A percentile compares a stretch with the other conserved stretches of the same genome.
Evolutionary conservation across 2,888 invertebrate species (phyloP).

Genomic region (Branchellion lobata): DNA sequence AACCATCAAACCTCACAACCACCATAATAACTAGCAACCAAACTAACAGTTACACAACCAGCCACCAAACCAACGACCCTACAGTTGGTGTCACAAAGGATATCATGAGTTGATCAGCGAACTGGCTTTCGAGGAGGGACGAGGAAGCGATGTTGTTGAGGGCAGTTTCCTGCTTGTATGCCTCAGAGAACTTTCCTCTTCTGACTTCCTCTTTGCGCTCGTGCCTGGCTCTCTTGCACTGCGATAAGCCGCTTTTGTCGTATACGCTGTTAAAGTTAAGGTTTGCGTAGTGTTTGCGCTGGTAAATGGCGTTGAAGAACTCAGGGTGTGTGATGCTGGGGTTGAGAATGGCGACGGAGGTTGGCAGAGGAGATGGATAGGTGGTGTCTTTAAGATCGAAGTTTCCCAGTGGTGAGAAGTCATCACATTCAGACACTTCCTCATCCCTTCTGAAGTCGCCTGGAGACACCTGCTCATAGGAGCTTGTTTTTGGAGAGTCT

Average conservation of each 20-base stretch:
- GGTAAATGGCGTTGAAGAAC: conserved; percentile 56
- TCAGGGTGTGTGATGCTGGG: conserved; percentile 76
- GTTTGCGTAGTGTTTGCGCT: conserved; percentile 60
- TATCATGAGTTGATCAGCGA: not conserved
- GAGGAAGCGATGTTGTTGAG: not conserved
- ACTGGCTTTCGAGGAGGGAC: not conserved
- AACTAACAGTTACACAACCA: too few relatives aligned
- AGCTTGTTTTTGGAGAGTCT: not conserved
- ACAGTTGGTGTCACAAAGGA: not conserved
- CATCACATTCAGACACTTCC: not conserved
- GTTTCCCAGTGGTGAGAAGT: not conserved
- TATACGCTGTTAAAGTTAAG: conserved; percentile 11
- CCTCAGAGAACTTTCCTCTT: not conserved
- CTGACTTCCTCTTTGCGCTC: not conserved
- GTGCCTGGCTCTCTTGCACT: not conserved
- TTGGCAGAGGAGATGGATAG: conserved; percentile 72
- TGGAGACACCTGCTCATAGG: not conserved
- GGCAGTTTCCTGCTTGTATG: not conserved
- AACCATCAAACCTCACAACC: too few relatives aligned
- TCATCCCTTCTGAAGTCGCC: not conserved
- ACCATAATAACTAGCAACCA: too few relatives aligned
- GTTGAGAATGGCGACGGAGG: conserved; percentile 93
- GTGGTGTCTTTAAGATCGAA: conserved; percentile 32
- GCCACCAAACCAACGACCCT: too few relatives aligned
- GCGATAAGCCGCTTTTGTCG: conserved; percentile 11